These are phyloP conservation scores for Onychostoma macrolepis DNA, from an alignment of 2,113 vertebrate genomes.

Conservation along the genomic window DNA sequence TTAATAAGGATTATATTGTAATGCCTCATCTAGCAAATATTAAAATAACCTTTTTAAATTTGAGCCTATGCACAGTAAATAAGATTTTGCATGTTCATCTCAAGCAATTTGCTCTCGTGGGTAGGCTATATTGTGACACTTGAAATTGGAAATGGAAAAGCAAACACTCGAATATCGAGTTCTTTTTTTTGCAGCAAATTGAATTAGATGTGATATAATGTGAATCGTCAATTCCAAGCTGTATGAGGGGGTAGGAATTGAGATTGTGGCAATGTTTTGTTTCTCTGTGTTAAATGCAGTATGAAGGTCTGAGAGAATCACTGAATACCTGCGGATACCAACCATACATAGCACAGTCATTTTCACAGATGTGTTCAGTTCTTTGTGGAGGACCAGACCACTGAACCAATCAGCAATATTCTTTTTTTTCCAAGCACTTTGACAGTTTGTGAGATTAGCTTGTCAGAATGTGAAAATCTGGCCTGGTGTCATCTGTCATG, in stretches of 20 bases:
- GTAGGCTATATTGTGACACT: not conserved
- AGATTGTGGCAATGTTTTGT: not conserved
- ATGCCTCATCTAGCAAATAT: conserved; percentile 33
- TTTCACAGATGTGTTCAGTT: conserved; percentile 14
- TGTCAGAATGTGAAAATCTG: conserved; percentile 13
- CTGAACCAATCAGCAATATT: not conserved
- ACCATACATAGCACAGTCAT: not conserved
- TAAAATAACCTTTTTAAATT: conserved; percentile 34
- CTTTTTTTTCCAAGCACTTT: not conserved
- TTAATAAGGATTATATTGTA: conserved; percentile 30
- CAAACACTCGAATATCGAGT: not conserved
- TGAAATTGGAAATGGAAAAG: conserved; percentile 12
- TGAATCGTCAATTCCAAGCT: not conserved
- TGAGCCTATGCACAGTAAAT: conserved; percentile 5
- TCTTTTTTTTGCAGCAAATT: not conserved
- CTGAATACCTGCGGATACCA: not conserved
- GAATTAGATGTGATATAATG: conserved; percentile 15
- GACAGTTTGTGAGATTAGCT: conserved; percentile 33
- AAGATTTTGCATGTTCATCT: conserved; percentile 12
- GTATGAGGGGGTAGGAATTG: not conserved
- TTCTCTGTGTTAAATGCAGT: not conserved
- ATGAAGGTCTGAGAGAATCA: not conserved
- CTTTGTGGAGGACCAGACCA: not conserved
- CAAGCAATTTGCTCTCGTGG: not conserved
- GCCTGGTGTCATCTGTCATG: conserved; percentile 25